These are phyloP conservation scores for Sylvilagus bachmani DNA, from an alignment of 2,113 vertebrate genomes.

Conservation along the genomic window DNA sequence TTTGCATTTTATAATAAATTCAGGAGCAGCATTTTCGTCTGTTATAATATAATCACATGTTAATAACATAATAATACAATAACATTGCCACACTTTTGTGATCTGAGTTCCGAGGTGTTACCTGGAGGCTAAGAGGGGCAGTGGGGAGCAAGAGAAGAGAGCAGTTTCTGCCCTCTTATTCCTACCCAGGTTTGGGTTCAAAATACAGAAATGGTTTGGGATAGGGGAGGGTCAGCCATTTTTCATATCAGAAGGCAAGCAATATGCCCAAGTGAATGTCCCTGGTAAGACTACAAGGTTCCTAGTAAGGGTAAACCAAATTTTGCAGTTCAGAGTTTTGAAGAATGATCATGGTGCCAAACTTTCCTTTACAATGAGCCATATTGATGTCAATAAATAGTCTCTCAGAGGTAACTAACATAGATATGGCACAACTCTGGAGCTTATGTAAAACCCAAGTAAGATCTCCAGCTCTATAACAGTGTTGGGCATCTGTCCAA, in stretches of 20 bases:
- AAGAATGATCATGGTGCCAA: neutral
- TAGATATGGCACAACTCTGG: neutral
- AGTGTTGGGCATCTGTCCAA: neutral
- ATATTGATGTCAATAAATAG: neutral
- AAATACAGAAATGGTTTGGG: neutral
- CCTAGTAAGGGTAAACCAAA: neutral
- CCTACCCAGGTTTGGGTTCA: neutral
- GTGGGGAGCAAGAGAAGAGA: neutral
- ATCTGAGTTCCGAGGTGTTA: neutral
- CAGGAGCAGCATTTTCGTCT: neutral
- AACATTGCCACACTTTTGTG: neutral
- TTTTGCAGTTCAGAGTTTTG: neutral
- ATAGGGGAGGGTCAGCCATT: neutral
- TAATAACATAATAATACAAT: too few relatives aligned
- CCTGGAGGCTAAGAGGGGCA: neutral
- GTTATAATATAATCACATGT: neutral
- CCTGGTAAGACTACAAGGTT: neutral
- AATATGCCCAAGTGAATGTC: neutral
- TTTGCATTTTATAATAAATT: constrained; percentile 26
- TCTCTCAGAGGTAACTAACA: neutral
- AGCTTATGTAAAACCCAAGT: neutral
- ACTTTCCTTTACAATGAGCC: neutral
- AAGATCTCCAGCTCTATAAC: neutral
- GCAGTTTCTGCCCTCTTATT: neutral
- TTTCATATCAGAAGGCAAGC: neutral